Evolutionary conservation across 2,797 vertebrate genomes (phyloP), one percentile per base, ranked within the genome.

Genomic region (Tenualosa ilisha): DNA sequence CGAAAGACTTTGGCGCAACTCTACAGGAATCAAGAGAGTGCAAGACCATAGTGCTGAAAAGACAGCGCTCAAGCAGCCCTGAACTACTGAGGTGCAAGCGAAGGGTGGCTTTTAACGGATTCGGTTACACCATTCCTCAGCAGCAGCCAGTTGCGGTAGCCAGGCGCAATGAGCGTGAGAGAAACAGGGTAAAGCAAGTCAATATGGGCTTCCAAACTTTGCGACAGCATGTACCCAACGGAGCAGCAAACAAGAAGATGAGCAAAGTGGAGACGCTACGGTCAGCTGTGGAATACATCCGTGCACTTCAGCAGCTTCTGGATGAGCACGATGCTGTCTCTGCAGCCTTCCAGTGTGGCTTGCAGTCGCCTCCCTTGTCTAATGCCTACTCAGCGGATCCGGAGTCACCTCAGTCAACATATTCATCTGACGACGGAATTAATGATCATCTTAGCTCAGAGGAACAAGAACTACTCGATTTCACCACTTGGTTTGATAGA

Each of bases 231-330:
- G 96, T 97, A 87, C 97, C 97, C 0, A 94, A 93, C 91, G 94
- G 93, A 59, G 94, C 95, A 49, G 94, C 95, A 68, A 96, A 92
- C 93, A 96, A 95, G 93, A 96, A 96, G 94, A 95, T 97, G 94
- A 97, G 97, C 91, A 97, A 97, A 81, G 97, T 97, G 93, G 97
- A 97, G 93, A 97, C 96, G 0, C 93, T 97, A 65, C 95, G 97
- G 85, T 97, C 97, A 0, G 97, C 97, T 2, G 96, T 96, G 83
- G 95, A 96, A 90, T 97, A 97, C 89, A 97, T 97, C 91, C 94
- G 95, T 15, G 96, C 96, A 17, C 89, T 97, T 88, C 97, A 97
- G 92, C 89, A 91, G 61, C 94, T 97, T 53, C 92, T 97, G 81
- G 95, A 95, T 72, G 95, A 96, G 88, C 95, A 96, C 90, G 95